Evolutionary conservation across 2,113 vertebrate species (phyloP), one percentile per base, ranked within the genome.

Genomic region (Charina bottae): DNA sequence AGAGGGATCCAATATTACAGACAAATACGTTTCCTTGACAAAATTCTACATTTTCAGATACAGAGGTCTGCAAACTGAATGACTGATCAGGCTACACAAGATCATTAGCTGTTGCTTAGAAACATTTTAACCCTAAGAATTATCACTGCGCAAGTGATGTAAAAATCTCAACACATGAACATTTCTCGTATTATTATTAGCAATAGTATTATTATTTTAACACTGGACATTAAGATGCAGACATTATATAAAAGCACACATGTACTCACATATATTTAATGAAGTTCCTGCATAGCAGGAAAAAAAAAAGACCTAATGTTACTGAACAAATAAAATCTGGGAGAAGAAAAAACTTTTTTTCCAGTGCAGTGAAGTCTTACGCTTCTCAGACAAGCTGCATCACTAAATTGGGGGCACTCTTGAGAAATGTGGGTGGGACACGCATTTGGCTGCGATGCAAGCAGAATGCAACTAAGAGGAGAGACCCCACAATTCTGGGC

Each of bases 281-380:
- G 94, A 96, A 93, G 95, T 94, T 97, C 97, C 98, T 97, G 97
- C 97, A 98, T 97, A 94, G 97, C 97, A 98, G 98, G 97, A 96
- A 97, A 42, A 88, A 88, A 28, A 33, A 83, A 95, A 97, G 90
- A 88, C 93, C 88, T 89, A 94, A 96, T 96, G 97, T 90, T 89
- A 33, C 96, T 95, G 97, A 95, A 87, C 85, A 92, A 59, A 96
- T 96, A 96, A 96, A 97, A 92, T 96, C 94, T 96, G 96, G 42
- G 90, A 94, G 93, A 95, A 96, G 90, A 95, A 96, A 92, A 96
- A 95, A 96, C 96, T 92, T 94, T 83, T 89, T 58, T 19, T 78
- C 33, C 55, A 93, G 94, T 93, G 92, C 90, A 92, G 94, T 90
- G 91, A 94, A 88, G 11, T 90, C 12, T 59, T 23, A 58, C 0